Evolutionary conservation across 2,797 vertebrate species (phyloP).

Genomic region (Premnoplex brunnescens): DNA sequence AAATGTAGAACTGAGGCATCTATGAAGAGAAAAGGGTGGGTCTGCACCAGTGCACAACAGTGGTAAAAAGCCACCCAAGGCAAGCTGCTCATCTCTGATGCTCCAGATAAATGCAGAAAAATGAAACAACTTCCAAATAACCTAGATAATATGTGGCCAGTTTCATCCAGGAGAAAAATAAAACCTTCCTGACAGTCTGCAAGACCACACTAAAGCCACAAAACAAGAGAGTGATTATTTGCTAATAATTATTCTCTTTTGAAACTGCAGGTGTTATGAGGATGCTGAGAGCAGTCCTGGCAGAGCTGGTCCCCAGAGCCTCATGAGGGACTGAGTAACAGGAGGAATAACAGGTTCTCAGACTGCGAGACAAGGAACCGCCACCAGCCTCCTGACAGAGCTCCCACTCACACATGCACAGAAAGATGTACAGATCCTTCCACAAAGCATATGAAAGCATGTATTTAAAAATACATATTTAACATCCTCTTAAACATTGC

Average conservation of each 20-base stretch:
- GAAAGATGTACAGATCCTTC: conserved; percentile 4
- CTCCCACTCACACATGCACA: conserved; percentile 29
- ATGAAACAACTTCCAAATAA: conserved; percentile 30
- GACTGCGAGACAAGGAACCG: neutral
- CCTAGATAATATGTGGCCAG: conserved; percentile 7
- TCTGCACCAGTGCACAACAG: neutral
- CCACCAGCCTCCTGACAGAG: neutral
- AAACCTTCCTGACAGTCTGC: conserved; percentile 28
- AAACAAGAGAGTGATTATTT: conserved; percentile 15
- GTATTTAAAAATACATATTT: conserved; percentile 21
- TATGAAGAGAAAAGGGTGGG: neutral
- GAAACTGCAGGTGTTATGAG: neutral
- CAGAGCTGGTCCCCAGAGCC: neutral
- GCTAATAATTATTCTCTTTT: conserved; percentile 29
- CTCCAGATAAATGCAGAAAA: neutral
- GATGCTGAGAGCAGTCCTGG: neutral
- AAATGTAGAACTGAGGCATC: neutral
- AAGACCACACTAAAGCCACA: neutral
- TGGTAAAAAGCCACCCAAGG: neutral
- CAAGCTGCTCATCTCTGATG: neutral
- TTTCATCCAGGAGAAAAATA: conserved; percentile 26
- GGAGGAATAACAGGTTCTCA: neutral
- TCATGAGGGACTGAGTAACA: neutral
- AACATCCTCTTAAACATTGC: neutral
- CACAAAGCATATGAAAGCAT: neutral